Percentiles rank a stretch among this genome's conserved stretches.
These are phyloP conservation scores for Drosophila pandora DNA, from an alignment of 1,140 invertebrate species.

Conservation along the genomic window DNA sequence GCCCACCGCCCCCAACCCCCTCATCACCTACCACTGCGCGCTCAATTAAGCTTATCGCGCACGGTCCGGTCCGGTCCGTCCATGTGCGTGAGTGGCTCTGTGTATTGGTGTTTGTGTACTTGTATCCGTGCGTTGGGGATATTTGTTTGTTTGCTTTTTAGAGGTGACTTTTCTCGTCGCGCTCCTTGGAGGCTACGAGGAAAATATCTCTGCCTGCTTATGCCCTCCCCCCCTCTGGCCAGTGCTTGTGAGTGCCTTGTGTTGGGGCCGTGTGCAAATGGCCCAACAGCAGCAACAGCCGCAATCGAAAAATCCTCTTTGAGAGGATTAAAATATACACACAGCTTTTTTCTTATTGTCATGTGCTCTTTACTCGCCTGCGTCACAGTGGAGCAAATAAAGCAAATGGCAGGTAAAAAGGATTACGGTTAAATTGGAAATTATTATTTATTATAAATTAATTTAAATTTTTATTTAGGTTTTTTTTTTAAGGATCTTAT, in stretches of 20 bases:
- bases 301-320: slow-evolving; percentile 82
- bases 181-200: slow-evolving; percentile 73
- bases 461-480: too few relatives aligned
- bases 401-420: slow-evolving; percentile 5
- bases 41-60: slow-evolving; percentile 82
- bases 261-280: slow-evolving; percentile 80
- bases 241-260: slow-evolving; percentile 10
- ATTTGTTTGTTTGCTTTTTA: slow-evolving; percentile 63
- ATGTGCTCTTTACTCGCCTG: slow-evolving; percentile 63
- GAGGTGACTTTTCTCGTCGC: slow-evolving; percentile 77
- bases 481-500: neutral
- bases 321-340: slow-evolving; percentile 81
- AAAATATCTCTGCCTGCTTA: slow-evolving; percentile 46
- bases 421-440: too few relatives aligned
- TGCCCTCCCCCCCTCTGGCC: slow-evolving; percentile 7
- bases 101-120: slow-evolving; percentile 11
- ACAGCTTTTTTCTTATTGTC: slow-evolving; percentile 58
- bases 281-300: slow-evolving; percentile 42
- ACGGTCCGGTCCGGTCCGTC: slow-evolving; percentile 40
- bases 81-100: slow-evolving; percentile 17
- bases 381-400: slow-evolving; percentile 54
- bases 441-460: too few relatives aligned
- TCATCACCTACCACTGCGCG: slow-evolving; percentile 36
- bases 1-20: neutral
- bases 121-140: slow-evolving; percentile 58